Percentiles rank a stretch among this genome's conserved stretches.
phyloP scores from a whole-genome alignment of 1,140 invertebrate genomes.

The Orius laevigatus region DNA sequence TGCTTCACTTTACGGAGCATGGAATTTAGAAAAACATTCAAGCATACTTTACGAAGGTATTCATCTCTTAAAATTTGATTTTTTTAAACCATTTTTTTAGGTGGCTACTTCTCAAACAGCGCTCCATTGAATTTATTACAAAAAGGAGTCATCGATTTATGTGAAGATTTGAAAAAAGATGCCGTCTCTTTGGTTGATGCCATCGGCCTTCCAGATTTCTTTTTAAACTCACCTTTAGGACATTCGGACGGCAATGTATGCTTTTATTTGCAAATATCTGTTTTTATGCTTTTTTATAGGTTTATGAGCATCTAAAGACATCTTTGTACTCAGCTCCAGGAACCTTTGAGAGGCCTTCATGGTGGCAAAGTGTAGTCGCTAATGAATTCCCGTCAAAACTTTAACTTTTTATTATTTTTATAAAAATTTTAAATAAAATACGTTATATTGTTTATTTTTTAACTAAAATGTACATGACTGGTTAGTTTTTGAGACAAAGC shows the following conservation, averaged over 20 bases:
- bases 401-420: too few relatives aligned
- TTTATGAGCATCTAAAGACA: conserved; percentile 69
- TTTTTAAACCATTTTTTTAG: not conserved
- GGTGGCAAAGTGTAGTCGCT: conserved; percentile 56
- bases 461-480: too few relatives aligned
- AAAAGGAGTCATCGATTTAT: conserved; percentile 40
- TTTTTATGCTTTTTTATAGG: conserved; percentile 18
- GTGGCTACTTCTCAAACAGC: not conserved
- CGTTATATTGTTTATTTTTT: too few relatives aligned
- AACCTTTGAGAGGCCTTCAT: conserved; percentile 52
- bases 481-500: conserved; percentile 1
- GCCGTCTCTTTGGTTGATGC: conserved; percentile 61
- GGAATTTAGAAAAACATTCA: conserved; percentile 55
- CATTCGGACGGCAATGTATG: conserved; percentile 53
- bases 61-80: not conserved
- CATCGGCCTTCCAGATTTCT: conserved; percentile 75
- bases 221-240: conserved; percentile 63
- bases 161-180: conserved; percentile 45
- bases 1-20: conserved; percentile 52
- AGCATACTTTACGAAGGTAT: conserved; percentile 50
- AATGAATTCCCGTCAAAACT: not conserved
- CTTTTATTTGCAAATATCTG: not conserved
- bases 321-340: conserved; percentile 51
- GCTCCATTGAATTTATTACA: not conserved
- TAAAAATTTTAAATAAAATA: too few relatives aligned